Conservation (phyloP, 1,140 invertebrate genomes). For the Colletes gigas region DNA sequence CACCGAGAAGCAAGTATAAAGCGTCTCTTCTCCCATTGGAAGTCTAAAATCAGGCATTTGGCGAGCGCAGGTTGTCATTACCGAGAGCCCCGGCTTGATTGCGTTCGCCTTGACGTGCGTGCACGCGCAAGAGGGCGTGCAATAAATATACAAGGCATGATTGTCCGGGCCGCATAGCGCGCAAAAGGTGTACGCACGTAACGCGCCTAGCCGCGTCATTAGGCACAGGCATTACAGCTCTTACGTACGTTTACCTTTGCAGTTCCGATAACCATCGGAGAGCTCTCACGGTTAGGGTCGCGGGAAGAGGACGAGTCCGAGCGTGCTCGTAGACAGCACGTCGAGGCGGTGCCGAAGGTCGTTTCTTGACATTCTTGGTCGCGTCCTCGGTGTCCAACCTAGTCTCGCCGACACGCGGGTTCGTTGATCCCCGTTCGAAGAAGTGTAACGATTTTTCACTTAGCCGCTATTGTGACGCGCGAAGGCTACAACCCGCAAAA, state of each 20-base stretch:
- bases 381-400: constrained; percentile 33
- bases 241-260: constrained; percentile 38
- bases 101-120: constrained; percentile 15
- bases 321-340: constrained; percentile 1
- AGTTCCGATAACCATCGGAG: constrained; percentile 58
- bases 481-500: constrained; percentile 2
- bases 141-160: neutral
- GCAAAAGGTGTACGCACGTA: neutral
- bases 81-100: neutral
- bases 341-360: constrained; percentile 53
- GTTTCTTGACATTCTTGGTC: constrained; percentile 55
- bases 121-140: constrained; percentile 7
- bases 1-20: neutral
- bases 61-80: constrained; percentile 15
- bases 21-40: neutral
- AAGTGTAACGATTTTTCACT: constrained; percentile 36
- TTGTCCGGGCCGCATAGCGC: neutral
- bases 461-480: neutral
- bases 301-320: constrained; percentile 34
- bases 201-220: constrained; percentile 46
- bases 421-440: constrained; percentile 53
- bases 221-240: constrained; percentile 35
- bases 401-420: constrained; percentile 15
- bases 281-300: constrained; percentile 43
- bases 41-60: constrained; percentile 1